phyloP scores from a whole-genome alignment of 2,113 vertebrate genomes.

The Seriola quinqueradiata region DNA sequence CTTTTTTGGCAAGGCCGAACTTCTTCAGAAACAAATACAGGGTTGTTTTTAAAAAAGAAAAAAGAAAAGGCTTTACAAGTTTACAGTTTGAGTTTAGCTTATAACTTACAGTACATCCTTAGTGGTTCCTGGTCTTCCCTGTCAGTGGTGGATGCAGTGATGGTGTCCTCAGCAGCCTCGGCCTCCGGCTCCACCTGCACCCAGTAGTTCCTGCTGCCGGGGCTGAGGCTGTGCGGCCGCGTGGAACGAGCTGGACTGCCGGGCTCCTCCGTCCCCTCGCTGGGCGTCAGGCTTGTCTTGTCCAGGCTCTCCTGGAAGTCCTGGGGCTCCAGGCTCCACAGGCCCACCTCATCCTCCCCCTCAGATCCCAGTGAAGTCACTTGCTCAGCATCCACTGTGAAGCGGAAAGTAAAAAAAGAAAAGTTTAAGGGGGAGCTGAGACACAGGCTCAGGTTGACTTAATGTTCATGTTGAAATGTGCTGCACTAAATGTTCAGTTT shows the following conservation, averaged over 20 bases:
- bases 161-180: conserved; percentile 46
- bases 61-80: no score
- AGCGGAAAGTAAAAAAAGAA: background rate
- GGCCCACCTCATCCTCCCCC: conserved; percentile 83
- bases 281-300: conserved; percentile 82
- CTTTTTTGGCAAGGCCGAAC: background rate
- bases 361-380: conserved; percentile 82
- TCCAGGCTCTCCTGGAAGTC: conserved; percentile 81
- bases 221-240: conserved; percentile 73
- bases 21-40: conserved; percentile 1
- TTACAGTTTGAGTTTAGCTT: background rate
- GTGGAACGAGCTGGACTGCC: conserved; percentile 74
- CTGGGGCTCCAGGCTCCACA: conserved; percentile 82
- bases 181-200: conserved; percentile 67
- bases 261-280: conserved; percentile 81
- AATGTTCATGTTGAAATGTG: background rate
- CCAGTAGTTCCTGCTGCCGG: conserved; percentile 73
- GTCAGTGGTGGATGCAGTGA: conserved; percentile 22
- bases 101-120: conserved; percentile 81
- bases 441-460: background rate
- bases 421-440: background rate
- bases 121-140: conserved; percentile 60
- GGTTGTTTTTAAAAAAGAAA: background rate
- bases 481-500: background rate
- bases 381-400: conserved; percentile 77